Evolutionary conservation across 2,888 invertebrate genomes (phyloP).

Genomic region (Sinopyrophorus schimmeli): DNA sequence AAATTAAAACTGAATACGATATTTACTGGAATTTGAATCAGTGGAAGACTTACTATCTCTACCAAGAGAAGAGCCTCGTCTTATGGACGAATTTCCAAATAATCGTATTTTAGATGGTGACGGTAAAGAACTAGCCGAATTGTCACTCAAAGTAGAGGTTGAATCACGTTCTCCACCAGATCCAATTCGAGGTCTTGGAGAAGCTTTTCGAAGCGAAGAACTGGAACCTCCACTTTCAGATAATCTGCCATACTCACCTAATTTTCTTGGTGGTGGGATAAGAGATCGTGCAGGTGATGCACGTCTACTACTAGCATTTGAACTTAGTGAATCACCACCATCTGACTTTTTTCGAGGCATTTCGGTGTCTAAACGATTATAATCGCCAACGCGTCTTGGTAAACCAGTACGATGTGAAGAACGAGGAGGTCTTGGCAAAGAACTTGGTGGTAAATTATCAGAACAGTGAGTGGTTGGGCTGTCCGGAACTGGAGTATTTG

Average conservation of each 20-base stretch:
- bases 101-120: constrained; percentile 64
- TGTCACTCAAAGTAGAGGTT: constrained; percentile 60
- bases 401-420: constrained; percentile 56
- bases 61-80: constrained; percentile 63
- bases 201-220: constrained; percentile 46
- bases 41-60: constrained; percentile 57
- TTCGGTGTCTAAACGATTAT: constrained; percentile 65
- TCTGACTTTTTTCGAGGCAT: constrained; percentile 54
- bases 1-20: constrained; percentile 72
- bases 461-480: constrained; percentile 49
- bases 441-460: constrained; percentile 71
- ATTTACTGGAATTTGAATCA: constrained; percentile 66
- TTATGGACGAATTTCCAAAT: constrained; percentile 50
- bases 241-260: constrained; percentile 63
- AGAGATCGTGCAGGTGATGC: constrained; percentile 58
- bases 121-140: constrained; percentile 62
- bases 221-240: constrained; percentile 58
- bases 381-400: constrained; percentile 62
- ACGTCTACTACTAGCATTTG: constrained; percentile 52
- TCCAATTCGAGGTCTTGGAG: constrained; percentile 51
- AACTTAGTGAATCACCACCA: constrained; percentile 53
- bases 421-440: constrained; percentile 71
- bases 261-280: constrained; percentile 59
- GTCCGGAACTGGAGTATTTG: constrained; percentile 33
- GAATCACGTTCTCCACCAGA: constrained; percentile 59